These are phyloP conservation scores for Edolisoma coerulescens DNA, from an alignment of 2,113 vertebrate species.

Conservation along the genomic window DNA sequence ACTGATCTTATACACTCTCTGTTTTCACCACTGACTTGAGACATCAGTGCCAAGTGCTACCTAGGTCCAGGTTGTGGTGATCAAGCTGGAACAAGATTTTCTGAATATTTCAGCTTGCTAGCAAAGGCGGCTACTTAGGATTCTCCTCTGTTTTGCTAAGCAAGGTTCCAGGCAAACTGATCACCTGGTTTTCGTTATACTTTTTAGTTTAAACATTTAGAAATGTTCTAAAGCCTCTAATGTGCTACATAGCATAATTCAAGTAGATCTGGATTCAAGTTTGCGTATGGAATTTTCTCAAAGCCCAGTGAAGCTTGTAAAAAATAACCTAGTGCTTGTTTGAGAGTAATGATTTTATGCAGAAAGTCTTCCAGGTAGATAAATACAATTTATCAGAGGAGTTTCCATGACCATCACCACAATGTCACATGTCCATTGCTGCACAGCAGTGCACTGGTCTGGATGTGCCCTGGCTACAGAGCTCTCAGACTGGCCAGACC, in stretches of 20 bases:
- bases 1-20: background rate
- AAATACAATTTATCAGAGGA: background rate
- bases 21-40: background rate
- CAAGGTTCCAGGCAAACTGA: background rate
- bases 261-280: background rate
- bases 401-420: background rate
- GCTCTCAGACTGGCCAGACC: background rate
- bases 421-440: accelerated
- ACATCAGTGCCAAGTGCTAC: background rate
- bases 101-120: background rate
- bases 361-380: background rate
- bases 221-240: background rate
- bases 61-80: background rate
- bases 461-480: background rate
- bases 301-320: background rate
- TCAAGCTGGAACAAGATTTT: background rate
- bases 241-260: background rate
- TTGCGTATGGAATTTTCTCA: background rate
- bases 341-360: background rate
- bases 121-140: background rate
- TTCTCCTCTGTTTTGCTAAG: background rate
- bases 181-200: background rate
- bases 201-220: background rate
- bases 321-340: background rate
- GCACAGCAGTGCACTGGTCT: background rate